Evolutionary conservation across 2,888 invertebrate genomes (phyloP).

Genomic region (Sinodicranocentrus sp.): DNA sequence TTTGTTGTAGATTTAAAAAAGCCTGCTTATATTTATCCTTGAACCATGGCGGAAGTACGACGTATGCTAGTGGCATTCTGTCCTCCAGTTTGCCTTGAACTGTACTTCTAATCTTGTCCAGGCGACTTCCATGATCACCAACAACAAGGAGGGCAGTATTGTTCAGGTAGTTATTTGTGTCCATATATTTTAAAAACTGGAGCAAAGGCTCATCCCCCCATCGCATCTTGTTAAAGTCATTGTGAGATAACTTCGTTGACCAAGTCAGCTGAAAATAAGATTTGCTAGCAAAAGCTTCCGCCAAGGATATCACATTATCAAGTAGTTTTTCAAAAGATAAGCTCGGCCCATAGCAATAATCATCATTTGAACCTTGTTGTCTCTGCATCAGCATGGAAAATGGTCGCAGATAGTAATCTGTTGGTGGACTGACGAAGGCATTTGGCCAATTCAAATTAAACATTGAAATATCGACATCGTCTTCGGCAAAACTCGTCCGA

Average conservation of each 20-base stretch:
- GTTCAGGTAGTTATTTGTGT: constrained; percentile 76
- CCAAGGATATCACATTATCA: constrained; percentile 81
- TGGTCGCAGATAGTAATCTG: constrained; percentile 79
- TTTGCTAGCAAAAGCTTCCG: constrained; percentile 78
- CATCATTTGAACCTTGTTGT: constrained; percentile 81
- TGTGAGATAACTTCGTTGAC: constrained; percentile 87
- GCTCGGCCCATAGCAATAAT: constrained; percentile 83
- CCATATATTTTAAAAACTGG: constrained; percentile 77
- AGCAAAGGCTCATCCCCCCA: constrained; percentile 78
- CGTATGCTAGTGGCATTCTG: constrained; percentile 80
- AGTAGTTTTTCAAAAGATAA: constrained; percentile 83
- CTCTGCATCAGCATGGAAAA: constrained; percentile 71
- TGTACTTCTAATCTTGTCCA: constrained; percentile 80
- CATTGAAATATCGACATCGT: constrained; percentile 77
- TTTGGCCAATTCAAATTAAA: constrained; percentile 84
- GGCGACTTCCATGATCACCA: constrained; percentile 79
- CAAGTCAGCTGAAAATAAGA: constrained; percentile 46
- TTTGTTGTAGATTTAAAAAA: constrained; percentile 82
- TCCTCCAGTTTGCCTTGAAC: constrained; percentile 78
- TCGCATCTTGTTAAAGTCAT: constrained; percentile 88
- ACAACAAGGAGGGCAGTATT: constrained; percentile 77
- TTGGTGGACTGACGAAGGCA: constrained; percentile 78
- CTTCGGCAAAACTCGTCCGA: constrained; percentile 62
- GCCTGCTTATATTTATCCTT: constrained; percentile 78
- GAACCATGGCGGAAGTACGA: constrained; percentile 85